A percentile compares a stretch with the other conserved stretches of the same genome.
Evolutionary conservation across 2,113 vertebrate genomes (phyloP).

Genomic region (Hemiprocne comata): DNA sequence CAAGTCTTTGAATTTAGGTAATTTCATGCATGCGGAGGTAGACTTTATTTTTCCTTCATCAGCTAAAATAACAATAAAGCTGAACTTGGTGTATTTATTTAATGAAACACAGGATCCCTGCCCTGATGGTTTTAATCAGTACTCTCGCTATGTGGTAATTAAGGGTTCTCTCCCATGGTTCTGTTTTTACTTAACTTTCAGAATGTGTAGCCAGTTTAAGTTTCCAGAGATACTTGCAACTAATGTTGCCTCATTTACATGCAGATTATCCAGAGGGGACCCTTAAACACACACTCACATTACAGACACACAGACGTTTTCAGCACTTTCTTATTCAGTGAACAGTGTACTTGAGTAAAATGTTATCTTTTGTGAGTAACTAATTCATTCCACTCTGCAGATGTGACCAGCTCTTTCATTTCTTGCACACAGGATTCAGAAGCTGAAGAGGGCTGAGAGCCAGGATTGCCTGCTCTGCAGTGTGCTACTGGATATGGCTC

Average conservation of each 20-base stretch:
- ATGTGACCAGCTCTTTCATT: neutral
- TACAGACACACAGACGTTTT: neutral
- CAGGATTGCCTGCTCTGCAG: neutral
- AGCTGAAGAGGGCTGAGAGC: neutral
- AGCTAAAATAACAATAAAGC: conserved; percentile 66
- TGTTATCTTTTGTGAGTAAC: neutral
- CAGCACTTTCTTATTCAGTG: neutral
- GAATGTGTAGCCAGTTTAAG: conserved; percentile 54
- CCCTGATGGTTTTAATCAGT: conserved; percentile 76
- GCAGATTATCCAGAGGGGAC: conserved; percentile 37
- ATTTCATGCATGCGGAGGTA: conserved; percentile 42
- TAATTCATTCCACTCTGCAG: neutral
- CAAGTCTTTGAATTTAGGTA: conserved; percentile 15
- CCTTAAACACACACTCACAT: neutral
- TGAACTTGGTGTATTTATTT: conserved; percentile 55
- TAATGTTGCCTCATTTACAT: conserved; percentile 41
- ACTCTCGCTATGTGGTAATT: conserved; percentile 65
- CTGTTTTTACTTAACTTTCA: conserved; percentile 75
- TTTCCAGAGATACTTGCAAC: conserved; percentile 56
- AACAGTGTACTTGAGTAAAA: neutral
- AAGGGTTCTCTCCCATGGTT: conserved; percentile 51
- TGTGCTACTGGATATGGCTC: neutral
- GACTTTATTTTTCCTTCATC: conserved; percentile 51
- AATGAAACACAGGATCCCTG: conserved; percentile 66
- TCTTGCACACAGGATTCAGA: neutral